phyloP scores from a whole-genome alignment of 2,113 vertebrate species.

The Lepisosteus osseus region DNA sequence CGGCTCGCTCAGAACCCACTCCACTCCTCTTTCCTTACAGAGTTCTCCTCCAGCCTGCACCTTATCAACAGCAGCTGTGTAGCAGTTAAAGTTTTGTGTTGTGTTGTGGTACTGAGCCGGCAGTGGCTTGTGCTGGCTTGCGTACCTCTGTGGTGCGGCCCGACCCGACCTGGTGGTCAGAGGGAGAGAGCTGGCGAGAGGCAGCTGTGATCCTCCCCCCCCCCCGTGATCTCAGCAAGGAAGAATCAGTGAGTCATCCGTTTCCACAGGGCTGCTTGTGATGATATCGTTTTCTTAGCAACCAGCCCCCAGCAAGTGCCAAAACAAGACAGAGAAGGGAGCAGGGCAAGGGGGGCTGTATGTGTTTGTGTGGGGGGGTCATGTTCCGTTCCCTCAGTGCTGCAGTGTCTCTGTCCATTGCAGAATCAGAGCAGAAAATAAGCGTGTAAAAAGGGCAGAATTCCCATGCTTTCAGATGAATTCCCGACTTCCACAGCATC shows the following conservation, averaged over 20 bases:
- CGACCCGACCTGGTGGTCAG: neutral
- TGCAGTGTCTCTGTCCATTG: neutral
- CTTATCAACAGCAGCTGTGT: neutral
- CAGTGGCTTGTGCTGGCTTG: neutral
- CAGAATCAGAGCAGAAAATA: too few species aligned
- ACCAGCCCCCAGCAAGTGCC: too few species aligned
- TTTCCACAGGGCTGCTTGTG: neutral
- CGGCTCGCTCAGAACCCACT: too few species aligned
- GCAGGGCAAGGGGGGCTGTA: too few species aligned
- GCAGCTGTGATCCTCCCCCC: neutral
- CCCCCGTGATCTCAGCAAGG: conserved; percentile 3
- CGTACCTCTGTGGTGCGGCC: neutral
- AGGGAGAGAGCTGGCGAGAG: neutral
- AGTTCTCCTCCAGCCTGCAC: too few species aligned
- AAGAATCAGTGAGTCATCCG: neutral
- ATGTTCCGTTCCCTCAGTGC: neutral
- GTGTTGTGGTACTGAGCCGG: neutral
- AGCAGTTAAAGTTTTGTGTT: neutral
- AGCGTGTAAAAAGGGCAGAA: too few species aligned
- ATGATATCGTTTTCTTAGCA: neutral
- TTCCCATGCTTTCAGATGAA: too few species aligned
- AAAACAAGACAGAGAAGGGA: too few species aligned
- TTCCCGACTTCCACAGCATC: too few species aligned
- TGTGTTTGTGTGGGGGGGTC: too few species aligned
- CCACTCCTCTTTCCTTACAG: too few species aligned